Evolutionary conservation across 2,797 vertebrate genomes (phyloP).

Genomic region (Holocentrus rufus): DNA sequence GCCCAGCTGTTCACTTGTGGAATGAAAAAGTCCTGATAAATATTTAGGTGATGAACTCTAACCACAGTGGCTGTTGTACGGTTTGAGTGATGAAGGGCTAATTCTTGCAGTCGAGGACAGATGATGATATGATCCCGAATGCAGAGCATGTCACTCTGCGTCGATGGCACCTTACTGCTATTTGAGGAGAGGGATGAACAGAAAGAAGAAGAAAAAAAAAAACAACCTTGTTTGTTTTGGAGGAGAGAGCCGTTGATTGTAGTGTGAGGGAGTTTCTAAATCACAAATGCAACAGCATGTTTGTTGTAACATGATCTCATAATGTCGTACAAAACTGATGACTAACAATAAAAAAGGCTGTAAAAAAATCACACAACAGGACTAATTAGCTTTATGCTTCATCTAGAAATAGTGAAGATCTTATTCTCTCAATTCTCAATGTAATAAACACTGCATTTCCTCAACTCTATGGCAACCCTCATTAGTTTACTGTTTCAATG

Average conservation of each 20-base stretch:
- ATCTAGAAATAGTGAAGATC: background rate
- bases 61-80: conserved; percentile 1
- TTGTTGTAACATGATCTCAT: background rate
- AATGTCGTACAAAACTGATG: background rate
- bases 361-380: too few relatives aligned
- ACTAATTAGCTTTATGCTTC: background rate
- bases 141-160: conserved; percentile 58
- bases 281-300: conserved; percentile 2
- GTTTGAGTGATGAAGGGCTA: conserved; percentile 72
- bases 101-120: conserved; percentile 64
- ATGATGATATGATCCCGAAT: conserved; percentile 69
- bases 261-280: conserved; percentile 25
- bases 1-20: background rate
- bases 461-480: too few relatives aligned
- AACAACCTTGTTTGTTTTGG: conserved; percentile 38
- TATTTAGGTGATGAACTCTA: conserved; percentile 2
- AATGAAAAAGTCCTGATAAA: conserved; percentile 30
- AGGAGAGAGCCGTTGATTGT: conserved; percentile 41
- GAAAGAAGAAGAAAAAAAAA: conserved; percentile 18
- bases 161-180: conserved; percentile 48
- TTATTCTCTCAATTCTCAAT: background rate
- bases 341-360: too few relatives aligned
- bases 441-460: too few relatives aligned
- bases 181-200: conserved; percentile 60
- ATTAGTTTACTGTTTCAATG: too few relatives aligned